Conservation (phyloP, 2,888 invertebrate genomes). For the Sylvicola cinctus region DNA sequence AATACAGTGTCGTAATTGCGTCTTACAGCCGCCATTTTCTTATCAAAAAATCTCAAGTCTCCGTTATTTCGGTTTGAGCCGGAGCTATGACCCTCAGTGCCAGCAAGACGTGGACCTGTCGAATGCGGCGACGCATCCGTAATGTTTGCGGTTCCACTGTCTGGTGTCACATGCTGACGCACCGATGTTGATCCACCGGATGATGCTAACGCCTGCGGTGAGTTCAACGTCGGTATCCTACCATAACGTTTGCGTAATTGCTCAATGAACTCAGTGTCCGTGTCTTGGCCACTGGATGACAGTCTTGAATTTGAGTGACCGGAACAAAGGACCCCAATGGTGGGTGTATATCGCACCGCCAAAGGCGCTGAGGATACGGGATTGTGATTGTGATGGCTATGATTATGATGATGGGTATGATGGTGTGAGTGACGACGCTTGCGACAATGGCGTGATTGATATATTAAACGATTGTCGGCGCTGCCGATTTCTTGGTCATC, state of each 20-base stretch:
- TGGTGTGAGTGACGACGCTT: not conserved
- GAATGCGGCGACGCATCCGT: not conserved
- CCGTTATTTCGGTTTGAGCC: too few species aligned
- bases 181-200: not conserved
- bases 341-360: too few species aligned
- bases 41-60: too few species aligned
- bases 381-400: not conserved
- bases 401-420: constrained; percentile 3
- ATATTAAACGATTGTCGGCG: too few species aligned
- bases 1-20: too few species aligned
- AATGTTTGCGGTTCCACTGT: not conserved
- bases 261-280: constrained; percentile 6
- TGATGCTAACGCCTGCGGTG: not conserved
- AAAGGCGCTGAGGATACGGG: too few species aligned
- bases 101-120: constrained; percentile 1
- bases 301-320: constrained; percentile 16
- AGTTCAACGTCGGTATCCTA: too few species aligned
- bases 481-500: too few species aligned
- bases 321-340: constrained; percentile 9
- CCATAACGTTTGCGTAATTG: constrained; percentile 1
- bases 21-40: too few species aligned
- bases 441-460: too few species aligned
- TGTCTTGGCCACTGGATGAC: constrained; percentile 13
- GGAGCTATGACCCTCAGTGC: not conserved
- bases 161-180: not conserved